Conservation (phyloP, 2,888 invertebrate genomes). For the Anodontia alba region DNA sequence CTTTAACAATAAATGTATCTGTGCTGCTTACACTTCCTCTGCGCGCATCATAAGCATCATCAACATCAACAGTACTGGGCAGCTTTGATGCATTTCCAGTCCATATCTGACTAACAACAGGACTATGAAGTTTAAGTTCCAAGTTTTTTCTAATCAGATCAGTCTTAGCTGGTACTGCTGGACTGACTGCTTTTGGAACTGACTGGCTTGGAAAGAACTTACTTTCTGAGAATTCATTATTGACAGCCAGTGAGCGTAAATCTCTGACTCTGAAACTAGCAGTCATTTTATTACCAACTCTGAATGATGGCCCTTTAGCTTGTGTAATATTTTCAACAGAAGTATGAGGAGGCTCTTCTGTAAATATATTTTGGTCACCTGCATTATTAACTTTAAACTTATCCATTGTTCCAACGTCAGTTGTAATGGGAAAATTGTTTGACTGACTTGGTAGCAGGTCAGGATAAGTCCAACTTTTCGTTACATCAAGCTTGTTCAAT, state of each 20-base stretch:
- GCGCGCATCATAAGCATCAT: conserved; percentile 1
- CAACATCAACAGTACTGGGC: background rate
- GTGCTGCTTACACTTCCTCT: conserved; percentile 71
- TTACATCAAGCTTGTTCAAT: background rate
- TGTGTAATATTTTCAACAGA: background rate
- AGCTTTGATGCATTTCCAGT: background rate
- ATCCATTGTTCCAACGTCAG: background rate
- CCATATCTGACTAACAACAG: conserved; percentile 46
- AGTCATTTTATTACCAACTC: background rate
- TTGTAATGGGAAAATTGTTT: background rate
- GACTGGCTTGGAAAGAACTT: conserved; percentile 51
- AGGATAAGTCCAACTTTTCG: conserved; percentile 25
- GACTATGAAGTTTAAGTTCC: conserved; percentile 40
- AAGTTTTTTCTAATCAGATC: background rate
- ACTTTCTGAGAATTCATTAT: conserved; percentile 75
- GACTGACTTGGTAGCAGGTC: conserved; percentile 30
- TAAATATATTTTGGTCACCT: background rate
- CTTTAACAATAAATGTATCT: conserved; percentile 79
- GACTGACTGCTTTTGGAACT: background rate
- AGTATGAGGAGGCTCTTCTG: background rate
- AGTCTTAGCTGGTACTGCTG: too few species aligned
- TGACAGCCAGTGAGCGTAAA: conserved; percentile 70
- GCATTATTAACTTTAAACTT: background rate
- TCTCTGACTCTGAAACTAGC: conserved; percentile 70
- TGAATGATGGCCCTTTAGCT: background rate